Evolutionary conservation across 2,113 vertebrate species (phyloP), one percentile per base, ranked within the genome.

Genomic region (Peromyscus polionotus): DNA sequence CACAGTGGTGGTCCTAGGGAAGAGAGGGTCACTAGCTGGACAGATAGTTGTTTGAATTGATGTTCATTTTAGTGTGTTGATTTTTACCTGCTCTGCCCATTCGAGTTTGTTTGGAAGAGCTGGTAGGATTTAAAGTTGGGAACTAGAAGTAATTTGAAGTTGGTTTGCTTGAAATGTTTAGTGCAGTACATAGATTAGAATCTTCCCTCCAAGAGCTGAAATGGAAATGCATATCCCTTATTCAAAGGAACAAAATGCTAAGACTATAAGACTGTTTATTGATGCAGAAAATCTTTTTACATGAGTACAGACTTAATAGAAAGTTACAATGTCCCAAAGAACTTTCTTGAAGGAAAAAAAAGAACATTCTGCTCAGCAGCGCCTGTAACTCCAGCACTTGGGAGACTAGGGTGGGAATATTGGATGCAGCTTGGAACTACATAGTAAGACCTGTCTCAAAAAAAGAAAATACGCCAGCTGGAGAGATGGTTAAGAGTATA

Each of bases 181-280:
- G 19, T 91, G 65, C 31, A 91, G 36, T 86, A 33, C 94, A 95
- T 85, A 81, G 73, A 61, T 90, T 57, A 79, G 79, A 96, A 92
- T 68, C 39, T 84, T 11, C 75, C 51, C 33, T 9, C 57, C 36
- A 31, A 59, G 93, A 94, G 16, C 19, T 65, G 54, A 94, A 45
- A 39, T 94, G 33, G 65, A 94, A 51, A 24, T 72, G 13, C n/a
- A 59, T 67, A 77, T 68, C 8, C 51, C 92, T 48, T 48, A 39
- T 96, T 94, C 54, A 86, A 91, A 97, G 81, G 48, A 87, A 96
- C 88, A 90, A 94, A 95, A 86, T 94, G 81, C 36, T 88, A 84
- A 13, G 79, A 76, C 95, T 94, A 22, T 59, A 79, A 31, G 77
- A 17, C 42, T 79, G 19, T 91, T 95, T 61, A 93, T 91, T 95